Conservation (phyloP, 1,140 invertebrate species). For the Drosophila asahinai region DNA sequence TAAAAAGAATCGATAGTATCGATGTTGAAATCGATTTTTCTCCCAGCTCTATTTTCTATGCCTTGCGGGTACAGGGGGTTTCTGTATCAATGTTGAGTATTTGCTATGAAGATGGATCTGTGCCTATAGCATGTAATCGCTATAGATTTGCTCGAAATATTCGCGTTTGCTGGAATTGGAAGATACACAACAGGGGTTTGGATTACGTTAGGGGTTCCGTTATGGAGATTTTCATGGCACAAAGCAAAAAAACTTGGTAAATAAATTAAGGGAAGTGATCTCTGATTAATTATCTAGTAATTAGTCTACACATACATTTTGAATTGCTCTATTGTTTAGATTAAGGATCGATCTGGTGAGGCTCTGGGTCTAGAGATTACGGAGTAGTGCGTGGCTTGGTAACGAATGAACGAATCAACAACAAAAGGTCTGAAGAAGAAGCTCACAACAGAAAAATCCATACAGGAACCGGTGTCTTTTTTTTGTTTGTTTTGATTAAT, state of each 20-base stretch:
- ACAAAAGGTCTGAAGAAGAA: constrained; percentile 51
- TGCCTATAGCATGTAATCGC: constrained; percentile 73
- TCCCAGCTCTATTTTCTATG: too few species aligned
- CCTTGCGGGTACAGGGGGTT: not conserved
- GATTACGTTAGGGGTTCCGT: constrained; percentile 37
- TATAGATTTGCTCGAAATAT: constrained; percentile 78
- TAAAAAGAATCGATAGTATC: too few species aligned
- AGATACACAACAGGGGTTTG: constrained; percentile 61
- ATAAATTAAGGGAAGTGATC: not conserved
- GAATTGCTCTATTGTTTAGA: constrained; percentile 45
- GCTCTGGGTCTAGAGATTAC: constrained; percentile 46
- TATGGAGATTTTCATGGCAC: constrained; percentile 13
- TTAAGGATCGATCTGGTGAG: constrained; percentile 28
- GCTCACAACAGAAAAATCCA: constrained; percentile 60
- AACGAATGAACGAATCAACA: constrained; percentile 76
- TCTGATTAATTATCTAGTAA: constrained; percentile 34
- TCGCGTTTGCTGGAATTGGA: constrained; percentile 81
- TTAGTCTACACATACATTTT: constrained; percentile 60
- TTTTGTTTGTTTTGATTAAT: constrained; percentile 20
- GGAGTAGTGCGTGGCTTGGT: constrained; percentile 66
- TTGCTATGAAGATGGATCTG: constrained; percentile 21
- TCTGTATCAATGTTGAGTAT: constrained; percentile 18
- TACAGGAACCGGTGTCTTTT: constrained; percentile 64
- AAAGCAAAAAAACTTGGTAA: constrained; percentile 16
- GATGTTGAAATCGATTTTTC: too few species aligned